Conservation (phyloP, 2,888 invertebrate genomes). For the Boloria selene region DNA sequence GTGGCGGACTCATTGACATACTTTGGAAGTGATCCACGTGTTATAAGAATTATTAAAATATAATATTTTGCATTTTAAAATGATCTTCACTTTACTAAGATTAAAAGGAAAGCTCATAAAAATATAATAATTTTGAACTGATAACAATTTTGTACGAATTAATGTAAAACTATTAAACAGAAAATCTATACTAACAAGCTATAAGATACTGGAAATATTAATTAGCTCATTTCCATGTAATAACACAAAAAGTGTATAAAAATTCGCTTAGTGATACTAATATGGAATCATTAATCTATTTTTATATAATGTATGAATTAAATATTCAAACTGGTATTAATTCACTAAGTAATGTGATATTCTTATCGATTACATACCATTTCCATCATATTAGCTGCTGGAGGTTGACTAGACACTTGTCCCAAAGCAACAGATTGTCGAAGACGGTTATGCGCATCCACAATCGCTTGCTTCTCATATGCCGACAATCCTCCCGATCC, state of each 20-base stretch:
- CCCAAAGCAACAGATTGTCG: slow-evolving; percentile 91
- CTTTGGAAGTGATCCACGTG: slow-evolving; percentile 22
- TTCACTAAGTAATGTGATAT: slow-evolving; percentile 24
- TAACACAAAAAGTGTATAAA: slow-evolving; percentile 8
- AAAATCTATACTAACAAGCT: too few relatives aligned
- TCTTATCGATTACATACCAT: slow-evolving; percentile 81
- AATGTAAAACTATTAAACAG: too few relatives aligned
- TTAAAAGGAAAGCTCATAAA: slow-evolving; percentile 32
- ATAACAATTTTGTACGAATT: not conserved
- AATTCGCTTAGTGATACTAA: slow-evolving; percentile 9
- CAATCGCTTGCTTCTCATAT: slow-evolving; percentile 88
- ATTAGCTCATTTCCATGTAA: slow-evolving; percentile 10
- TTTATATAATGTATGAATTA: slow-evolving; percentile 24
- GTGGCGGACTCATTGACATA: slow-evolving; percentile 25
- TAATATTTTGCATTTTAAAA: slow-evolving; percentile 31
- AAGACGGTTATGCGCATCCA: slow-evolving; percentile 91
- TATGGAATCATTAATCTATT: slow-evolving; percentile 21
- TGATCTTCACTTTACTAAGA: slow-evolving; percentile 22
- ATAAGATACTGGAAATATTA: not conserved
- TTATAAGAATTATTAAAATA: slow-evolving; percentile 15
- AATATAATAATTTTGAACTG: not conserved
- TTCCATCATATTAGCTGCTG: slow-evolving; percentile 93
- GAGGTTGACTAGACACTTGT: slow-evolving; percentile 87
- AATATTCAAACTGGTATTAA: slow-evolving; percentile 27
- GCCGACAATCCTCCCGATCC: slow-evolving; percentile 86